Conservation (phyloP, 2,113 vertebrate species). For the Phrynosoma blainvillii region DNA sequence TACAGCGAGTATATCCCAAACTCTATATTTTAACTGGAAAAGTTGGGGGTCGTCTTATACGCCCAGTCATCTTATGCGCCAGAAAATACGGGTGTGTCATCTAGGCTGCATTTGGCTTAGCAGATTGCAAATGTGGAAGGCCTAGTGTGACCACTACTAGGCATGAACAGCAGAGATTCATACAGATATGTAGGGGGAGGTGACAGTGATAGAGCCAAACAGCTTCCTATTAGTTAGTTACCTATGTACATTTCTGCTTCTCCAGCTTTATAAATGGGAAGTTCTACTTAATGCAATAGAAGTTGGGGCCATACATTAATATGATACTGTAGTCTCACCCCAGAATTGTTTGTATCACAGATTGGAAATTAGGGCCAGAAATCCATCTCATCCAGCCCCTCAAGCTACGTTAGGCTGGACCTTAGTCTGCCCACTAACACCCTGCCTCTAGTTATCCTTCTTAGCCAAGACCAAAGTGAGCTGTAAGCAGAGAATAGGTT, state of each 20-base stretch:
- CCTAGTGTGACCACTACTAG: not conserved
- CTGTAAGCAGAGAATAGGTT: not conserved
- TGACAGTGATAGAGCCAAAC: not conserved
- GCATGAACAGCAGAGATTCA: not conserved
- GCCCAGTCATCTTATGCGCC: no score
- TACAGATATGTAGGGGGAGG: not conserved
- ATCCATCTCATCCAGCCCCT: not conserved
- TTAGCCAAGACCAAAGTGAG: not conserved
- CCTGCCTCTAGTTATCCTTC: not conserved
- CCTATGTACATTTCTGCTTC: not conserved
- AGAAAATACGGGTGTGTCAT: no score
- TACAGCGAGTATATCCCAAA: no score
- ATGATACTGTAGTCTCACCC: not conserved
- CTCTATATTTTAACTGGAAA: no score
- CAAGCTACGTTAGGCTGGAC: not conserved
- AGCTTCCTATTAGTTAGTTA: not conserved
- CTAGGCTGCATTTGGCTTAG: not conserved
- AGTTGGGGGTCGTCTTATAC: no score
- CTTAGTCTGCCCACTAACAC: not conserved
- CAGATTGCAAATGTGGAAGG: not conserved
- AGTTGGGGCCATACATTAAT: no score
- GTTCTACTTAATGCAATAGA: not conserved
- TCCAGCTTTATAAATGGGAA: no score
- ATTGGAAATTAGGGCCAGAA: no score
- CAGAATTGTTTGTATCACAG: not conserved